These are phyloP conservation scores for Danio rerio DNA, from an alignment of 2,113 vertebrate genomes.

Conservation along the genomic window GRCz12tu NC_133183.1:31067001-31067500, in stretches of 20 bases:
- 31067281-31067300: too few species aligned
- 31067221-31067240: not conserved
- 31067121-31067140: slow-evolving; percentile 1
- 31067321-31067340: not conserved
- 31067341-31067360: not conserved
- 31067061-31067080: slow-evolving; percentile 4
- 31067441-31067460: slow-evolving; percentile 19
- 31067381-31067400: not conserved
- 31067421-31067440: not conserved
- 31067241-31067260: not conserved
- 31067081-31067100: slow-evolving; percentile 9
- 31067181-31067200: not conserved
- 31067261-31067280: not conserved
- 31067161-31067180: slow-evolving; percentile 5
- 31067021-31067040: slow-evolving; percentile 38
- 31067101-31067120: slow-evolving; percentile 26
- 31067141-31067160: slow-evolving; percentile 3
- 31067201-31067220: not conserved
- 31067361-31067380: not conserved
- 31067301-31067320: not conserved
- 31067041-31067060: slow-evolving; percentile 33
- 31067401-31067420: not conserved
- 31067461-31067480: not conserved
- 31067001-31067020: slow-evolving; percentile 8
- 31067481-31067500: not conserved